Base-by-base conservation (phyloP, 2,113 vertebrate genomes). In the Catharus bicknelli region DNA sequence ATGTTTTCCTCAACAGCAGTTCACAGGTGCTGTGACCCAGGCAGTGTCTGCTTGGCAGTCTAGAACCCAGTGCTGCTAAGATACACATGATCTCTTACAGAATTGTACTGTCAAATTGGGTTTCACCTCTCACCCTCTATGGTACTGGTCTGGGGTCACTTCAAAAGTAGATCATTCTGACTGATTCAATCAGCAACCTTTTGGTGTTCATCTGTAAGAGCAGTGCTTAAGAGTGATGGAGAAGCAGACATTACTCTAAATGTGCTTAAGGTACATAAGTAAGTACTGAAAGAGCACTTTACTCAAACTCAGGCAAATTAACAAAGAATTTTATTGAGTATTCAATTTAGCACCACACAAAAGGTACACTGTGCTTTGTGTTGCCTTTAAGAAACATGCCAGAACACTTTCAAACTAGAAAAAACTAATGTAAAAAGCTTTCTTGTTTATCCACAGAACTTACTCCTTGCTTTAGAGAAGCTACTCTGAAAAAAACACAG, bases 331-430 rank as follows among this genome's bases (percentile, higher is more conserved):
- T 93, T 94, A 95, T 78, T 93, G 40, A 92, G 27, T 94, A 85
- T 94, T 86, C 67, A 86, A 73, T 84, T 90, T 72, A 93, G 92
- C 89, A 94, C 92, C 96, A 95, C 90, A 94, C 84, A 91, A 84
- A 93, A 93, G 54, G 63, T 89, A 95, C 70, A 84, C 61, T 89
- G 86, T 88, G 83, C 50, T 92, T 93, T 82, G 40, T 93, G 73
- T 66, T 95, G 89, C 88, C 88, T 67, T 90, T 92, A 90, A 82
- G 85, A 54, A 95, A 93, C 81, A 85, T 73, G 66, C 67, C 19
- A 73, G 25, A 95, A 43, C 45, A 79, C 77, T 93, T 95, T 68
- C 21, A 74, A 86, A 88, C 81, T 92, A 85, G 50, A 86, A 95
- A 51, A 95, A 92, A 84, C 43, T 70, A 91, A 86, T n/a, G 53